Percentiles rank a stretch among this genome's conserved stretches.
phyloP scores from a whole-genome alignment of 2,888 invertebrate species.

The Frankliniella fusca region DNA sequence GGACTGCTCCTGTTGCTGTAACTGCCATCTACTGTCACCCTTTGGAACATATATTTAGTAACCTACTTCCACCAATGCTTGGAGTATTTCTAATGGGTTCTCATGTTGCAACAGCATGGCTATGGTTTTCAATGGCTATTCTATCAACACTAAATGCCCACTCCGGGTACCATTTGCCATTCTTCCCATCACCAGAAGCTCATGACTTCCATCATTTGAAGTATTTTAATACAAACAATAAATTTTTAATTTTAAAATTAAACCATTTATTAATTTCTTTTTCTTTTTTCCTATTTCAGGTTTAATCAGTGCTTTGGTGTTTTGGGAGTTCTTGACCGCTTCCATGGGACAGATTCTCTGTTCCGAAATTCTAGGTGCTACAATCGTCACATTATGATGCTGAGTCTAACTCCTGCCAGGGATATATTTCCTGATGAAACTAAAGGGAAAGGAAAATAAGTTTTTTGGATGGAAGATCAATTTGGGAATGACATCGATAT shows the following conservation, averaged over 20 bases:
- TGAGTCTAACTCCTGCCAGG: slow-evolving; percentile 61
- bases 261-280: not conserved
- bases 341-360: slow-evolving; percentile 75
- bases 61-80: slow-evolving; percentile 68
- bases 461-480: not conserved
- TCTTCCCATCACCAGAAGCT: slow-evolving; percentile 78
- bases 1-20: slow-evolving; percentile 82
- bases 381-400: slow-evolving; percentile 66
- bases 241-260: slow-evolving; percentile 14
- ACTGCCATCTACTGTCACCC: slow-evolving; percentile 78
- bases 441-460: slow-evolving; percentile 24
- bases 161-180: slow-evolving; percentile 80
- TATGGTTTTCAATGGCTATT: slow-evolving; percentile 76
- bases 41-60: slow-evolving; percentile 69
- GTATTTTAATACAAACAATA: slow-evolving; percentile 47
- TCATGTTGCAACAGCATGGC: slow-evolving; percentile 70
- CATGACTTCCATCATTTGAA: slow-evolving; percentile 86
- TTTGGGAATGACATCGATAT: too few relatives aligned
- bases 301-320: slow-evolving; percentile 83
- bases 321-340: slow-evolving; percentile 71
- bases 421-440: slow-evolving; percentile 60
- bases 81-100: slow-evolving; percentile 69
- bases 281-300: slow-evolving; percentile 49
- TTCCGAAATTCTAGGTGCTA: slow-evolving; percentile 70
- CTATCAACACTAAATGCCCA: slow-evolving; percentile 75